Conservation (phyloP, 2,888 invertebrate genomes). For the Caenorhabditis japonica region DNA sequence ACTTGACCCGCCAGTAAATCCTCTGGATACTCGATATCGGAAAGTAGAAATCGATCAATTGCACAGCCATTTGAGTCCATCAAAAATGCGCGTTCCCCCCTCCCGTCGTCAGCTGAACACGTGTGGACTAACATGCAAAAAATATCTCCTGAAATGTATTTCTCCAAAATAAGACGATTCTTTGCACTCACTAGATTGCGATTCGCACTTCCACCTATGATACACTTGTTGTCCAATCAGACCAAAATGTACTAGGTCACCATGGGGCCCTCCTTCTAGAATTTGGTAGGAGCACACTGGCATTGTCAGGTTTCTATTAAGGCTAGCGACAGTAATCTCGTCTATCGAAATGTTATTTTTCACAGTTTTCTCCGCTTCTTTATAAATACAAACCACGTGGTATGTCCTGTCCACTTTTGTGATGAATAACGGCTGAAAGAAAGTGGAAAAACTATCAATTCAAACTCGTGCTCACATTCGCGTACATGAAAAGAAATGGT, state of each 20-base stretch:
- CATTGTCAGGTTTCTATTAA: slow-evolving; percentile 8
- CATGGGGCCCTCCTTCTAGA: slow-evolving; percentile 18
- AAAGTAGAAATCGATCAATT: slow-evolving; percentile 67
- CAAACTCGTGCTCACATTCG: not conserved
- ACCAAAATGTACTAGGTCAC: slow-evolving; percentile 8
- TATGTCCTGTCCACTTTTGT: slow-evolving; percentile 31
- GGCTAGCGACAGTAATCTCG: slow-evolving; percentile 6
- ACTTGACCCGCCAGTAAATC: slow-evolving; percentile 69
- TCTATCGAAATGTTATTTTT: slow-evolving; percentile 5
- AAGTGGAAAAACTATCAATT: too few species aligned
- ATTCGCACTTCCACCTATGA: slow-evolving; percentile 29
- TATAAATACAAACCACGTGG: slow-evolving; percentile 22
- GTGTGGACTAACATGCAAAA: slow-evolving; percentile 36
- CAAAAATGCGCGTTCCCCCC: slow-evolving; percentile 10
- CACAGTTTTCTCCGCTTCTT: slow-evolving; percentile 8
- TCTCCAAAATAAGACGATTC: too few species aligned
- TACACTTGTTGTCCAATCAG: slow-evolving; percentile 32
- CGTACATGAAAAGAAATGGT: slow-evolving; percentile 29
- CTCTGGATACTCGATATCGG: slow-evolving; percentile 67
- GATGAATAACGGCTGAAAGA: slow-evolving; percentile 30
- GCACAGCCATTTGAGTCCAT: slow-evolving; percentile 60
- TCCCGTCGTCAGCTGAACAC: slow-evolving; percentile 30
- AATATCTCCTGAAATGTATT: slow-evolving; percentile 8
- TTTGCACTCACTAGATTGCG: too few species aligned
- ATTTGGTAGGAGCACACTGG: slow-evolving; percentile 33